phyloP scores from a whole-genome alignment of 2,113 vertebrate species.

The Oncorhynchus masou region DNA sequence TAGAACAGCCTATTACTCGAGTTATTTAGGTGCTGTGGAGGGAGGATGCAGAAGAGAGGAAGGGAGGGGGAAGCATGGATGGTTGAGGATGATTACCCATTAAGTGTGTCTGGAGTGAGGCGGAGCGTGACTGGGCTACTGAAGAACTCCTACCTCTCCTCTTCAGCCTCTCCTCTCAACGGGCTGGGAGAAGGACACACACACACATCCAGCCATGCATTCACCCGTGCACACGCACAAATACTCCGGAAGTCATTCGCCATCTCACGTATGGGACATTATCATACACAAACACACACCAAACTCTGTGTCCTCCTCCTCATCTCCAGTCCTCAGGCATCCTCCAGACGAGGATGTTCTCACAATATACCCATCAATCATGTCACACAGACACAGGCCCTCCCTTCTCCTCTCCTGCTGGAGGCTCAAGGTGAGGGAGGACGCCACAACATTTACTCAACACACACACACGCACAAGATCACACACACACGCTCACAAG shows the following conservation, averaged over 20 bases:
- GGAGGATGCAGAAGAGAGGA: neutral
- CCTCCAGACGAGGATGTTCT: constrained; percentile 61
- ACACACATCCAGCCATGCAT: neutral
- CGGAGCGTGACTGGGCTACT: constrained; percentile 2
- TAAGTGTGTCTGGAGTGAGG: constrained; percentile 3
- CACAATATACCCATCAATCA: constrained; percentile 70
- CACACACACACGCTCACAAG: too few species aligned
- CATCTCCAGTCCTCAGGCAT: constrained; percentile 60
- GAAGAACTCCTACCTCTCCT: neutral
- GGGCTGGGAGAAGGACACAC: neutral
- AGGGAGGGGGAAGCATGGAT: constrained; percentile 8
- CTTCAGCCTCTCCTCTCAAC: constrained; percentile 3
- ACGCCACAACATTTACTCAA: constrained; percentile 13
- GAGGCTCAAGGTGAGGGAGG: constrained; percentile 65
- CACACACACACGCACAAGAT: too few species aligned
- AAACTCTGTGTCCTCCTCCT: constrained; percentile 33
- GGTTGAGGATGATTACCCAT: constrained; percentile 12
- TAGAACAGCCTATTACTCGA: neutral
- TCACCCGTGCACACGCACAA: constrained; percentile 4
- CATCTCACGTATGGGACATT: constrained; percentile 3
- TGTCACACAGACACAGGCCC: constrained; percentile 38
- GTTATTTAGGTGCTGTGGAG: neutral
- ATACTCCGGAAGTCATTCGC: constrained; percentile 8
- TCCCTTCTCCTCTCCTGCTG: constrained; percentile 19
- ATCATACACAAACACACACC: constrained; percentile 28